A percentile compares a stretch with the other conserved stretches of the same genome.
phyloP scores from a whole-genome alignment of 2,113 vertebrate species.

The Pyxicephalus adspersus region DNA sequence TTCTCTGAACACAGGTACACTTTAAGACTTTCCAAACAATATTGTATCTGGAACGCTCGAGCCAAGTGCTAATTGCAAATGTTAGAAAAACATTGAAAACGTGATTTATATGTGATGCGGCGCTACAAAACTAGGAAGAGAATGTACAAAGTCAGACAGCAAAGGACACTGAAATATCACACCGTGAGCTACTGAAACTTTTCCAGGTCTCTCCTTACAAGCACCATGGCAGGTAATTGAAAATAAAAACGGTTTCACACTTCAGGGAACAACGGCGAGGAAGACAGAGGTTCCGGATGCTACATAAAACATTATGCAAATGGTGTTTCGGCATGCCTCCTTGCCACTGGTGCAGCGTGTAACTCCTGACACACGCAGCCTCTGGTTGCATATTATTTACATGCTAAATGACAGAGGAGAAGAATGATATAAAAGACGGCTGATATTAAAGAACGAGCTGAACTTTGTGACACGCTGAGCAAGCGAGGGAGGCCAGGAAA shows the following conservation, averaged over 20 bases:
- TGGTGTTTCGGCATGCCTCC: not conserved
- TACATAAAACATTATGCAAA: slow-evolving; percentile 42
- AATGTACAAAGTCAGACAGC: not conserved
- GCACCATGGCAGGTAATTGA: slow-evolving; percentile 19
- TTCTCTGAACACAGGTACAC: no score
- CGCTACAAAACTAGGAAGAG: no score
- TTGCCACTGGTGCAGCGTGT: slow-evolving; percentile 19
- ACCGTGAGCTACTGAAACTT: not conserved
- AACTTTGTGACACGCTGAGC: not conserved
- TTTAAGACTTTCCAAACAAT: no score
- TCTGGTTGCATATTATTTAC: slow-evolving; percentile 14
- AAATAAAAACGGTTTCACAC: slow-evolving; percentile 6
- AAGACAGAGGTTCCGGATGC: not conserved
- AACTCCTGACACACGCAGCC: slow-evolving; percentile 19
- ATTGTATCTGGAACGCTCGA: no score
- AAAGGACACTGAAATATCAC: slow-evolving; percentile 16
- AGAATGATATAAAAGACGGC: not conserved
- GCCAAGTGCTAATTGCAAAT: no score
- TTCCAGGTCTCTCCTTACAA: slow-evolving; percentile 4
- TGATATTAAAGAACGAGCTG: not conserved
- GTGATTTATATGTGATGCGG: no score
- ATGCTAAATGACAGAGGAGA: slow-evolving; percentile 8
- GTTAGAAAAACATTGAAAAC: no score
- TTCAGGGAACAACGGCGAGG: slow-evolving; percentile 23
- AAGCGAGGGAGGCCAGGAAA: no score